A percentile compares a stretch with the other conserved stretches of the same genome.
Evolutionary conservation across 1,140 invertebrate species (phyloP).

Genomic region (Zophobas atratus): DNA sequence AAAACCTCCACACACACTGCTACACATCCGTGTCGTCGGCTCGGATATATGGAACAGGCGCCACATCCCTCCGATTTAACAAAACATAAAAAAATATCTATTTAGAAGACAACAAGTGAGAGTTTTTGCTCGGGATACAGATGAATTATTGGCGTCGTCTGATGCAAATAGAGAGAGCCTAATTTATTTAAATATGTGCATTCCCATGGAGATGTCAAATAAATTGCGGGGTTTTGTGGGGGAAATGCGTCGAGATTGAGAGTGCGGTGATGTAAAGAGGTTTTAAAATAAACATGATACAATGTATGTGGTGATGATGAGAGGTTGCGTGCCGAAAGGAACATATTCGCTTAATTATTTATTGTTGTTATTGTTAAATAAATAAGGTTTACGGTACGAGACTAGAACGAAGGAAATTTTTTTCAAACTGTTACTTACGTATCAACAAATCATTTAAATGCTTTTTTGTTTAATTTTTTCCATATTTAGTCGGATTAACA

Average conservation of each 20-base stretch:
- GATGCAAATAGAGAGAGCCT: background rate
- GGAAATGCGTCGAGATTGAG: background rate
- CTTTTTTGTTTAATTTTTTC: too few relatives aligned
- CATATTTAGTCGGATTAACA: too few relatives aligned
- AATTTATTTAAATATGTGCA: background rate
- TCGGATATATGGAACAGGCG: conserved; percentile 24
- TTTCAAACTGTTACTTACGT: too few relatives aligned
- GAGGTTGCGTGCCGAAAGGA: background rate
- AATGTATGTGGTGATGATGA: background rate
- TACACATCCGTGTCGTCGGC: conserved; percentile 16
- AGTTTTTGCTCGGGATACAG: background rate
- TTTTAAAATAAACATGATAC: conserved; percentile 24
- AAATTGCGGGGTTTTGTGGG: background rate
- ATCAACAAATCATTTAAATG: too few relatives aligned
- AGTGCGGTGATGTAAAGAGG: background rate
- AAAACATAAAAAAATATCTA: background rate
- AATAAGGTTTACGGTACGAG: too few relatives aligned
- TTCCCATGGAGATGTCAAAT: conserved; percentile 4
- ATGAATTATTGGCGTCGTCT: background rate
- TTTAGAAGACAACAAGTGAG: background rate
- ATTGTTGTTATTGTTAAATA: too few relatives aligned
- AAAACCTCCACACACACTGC: background rate
- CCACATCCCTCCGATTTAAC: background rate
- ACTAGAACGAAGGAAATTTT: too few relatives aligned
- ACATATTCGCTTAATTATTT: background rate